Percentiles rank a stretch among this genome's conserved stretches.
Evolutionary conservation across 2,888 invertebrate species (phyloP).

Genomic region (Cantharis flavilabris): DNA sequence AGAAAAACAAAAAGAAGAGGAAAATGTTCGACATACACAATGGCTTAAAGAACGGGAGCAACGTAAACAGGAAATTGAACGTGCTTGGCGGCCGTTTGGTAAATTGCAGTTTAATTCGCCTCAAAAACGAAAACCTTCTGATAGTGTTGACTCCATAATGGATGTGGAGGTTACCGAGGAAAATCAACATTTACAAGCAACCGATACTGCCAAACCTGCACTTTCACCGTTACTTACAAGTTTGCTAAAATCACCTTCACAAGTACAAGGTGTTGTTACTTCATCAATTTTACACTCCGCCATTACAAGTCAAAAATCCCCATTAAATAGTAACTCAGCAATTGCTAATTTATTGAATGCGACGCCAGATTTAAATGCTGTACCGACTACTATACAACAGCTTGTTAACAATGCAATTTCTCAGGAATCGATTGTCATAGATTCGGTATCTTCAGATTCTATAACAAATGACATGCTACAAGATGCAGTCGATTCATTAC

Average conservation of each 20-base stretch:
- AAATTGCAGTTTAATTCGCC: constrained; percentile 37
- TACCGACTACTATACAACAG: constrained; percentile 59
- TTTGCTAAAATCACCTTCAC: constrained; percentile 73
- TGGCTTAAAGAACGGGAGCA: constrained; percentile 71
- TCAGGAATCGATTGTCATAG: constrained; percentile 34
- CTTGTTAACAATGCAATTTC: constrained; percentile 56
- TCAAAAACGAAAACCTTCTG: constrained; percentile 52
- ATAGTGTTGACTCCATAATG: constrained; percentile 45
- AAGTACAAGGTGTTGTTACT: constrained; percentile 54
- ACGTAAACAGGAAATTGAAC: constrained; percentile 64
- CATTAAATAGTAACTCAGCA: constrained; percentile 54
- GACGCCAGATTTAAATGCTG: constrained; percentile 43
- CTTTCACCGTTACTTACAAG: constrained; percentile 81
- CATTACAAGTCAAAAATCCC: constrained; percentile 53
- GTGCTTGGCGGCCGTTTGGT: constrained; percentile 62
- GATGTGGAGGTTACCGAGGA: constrained; percentile 46
- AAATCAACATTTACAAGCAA: constrained; percentile 30
- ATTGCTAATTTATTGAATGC: constrained; percentile 61
- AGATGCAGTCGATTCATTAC: constrained; percentile 45
- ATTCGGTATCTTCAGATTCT: constrained; percentile 36
- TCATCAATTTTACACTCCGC: constrained; percentile 54
- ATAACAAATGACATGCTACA: constrained; percentile 39
- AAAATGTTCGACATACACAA: constrained; percentile 64
- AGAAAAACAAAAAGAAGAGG: constrained; percentile 71
- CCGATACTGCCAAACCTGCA: constrained; percentile 56